Conservation (phyloP, 2,113 vertebrate species). For the Istiophorus platypterus region DNA sequence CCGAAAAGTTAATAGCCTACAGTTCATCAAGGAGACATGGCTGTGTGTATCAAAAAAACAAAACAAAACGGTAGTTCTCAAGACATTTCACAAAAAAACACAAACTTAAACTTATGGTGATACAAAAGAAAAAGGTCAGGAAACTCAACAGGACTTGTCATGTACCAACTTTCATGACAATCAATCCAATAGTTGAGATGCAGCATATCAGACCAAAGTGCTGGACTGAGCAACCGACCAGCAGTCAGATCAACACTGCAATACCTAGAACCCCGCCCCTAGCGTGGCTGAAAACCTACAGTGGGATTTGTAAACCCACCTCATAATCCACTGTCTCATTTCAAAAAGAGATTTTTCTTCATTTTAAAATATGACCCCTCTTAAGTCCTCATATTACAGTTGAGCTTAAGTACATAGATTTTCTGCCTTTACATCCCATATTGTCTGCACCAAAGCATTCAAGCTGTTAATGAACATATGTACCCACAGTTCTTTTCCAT, state of each 20-base stretch:
- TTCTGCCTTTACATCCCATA: neutral
- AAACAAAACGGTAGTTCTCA: too few species aligned
- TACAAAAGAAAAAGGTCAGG: neutral
- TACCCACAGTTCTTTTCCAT: slow-evolving; percentile 42
- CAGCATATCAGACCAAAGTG: neutral
- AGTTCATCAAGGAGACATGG: neutral
- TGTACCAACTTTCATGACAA: too few species aligned
- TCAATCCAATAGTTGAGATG: too few species aligned
- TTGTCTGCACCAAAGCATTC: slow-evolving; percentile 17
- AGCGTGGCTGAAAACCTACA: neutral
- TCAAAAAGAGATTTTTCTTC: neutral
- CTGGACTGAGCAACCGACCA: neutral
- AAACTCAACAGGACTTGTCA: neutral
- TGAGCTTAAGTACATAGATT: neutral
- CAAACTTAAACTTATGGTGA: neutral
- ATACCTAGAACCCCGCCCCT: neutral
- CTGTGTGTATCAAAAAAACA: neutral
- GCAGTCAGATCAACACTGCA: neutral
- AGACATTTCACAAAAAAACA: neutral
- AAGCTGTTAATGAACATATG: slow-evolving; percentile 25
- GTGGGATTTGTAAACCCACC: neutral
- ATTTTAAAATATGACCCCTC: neutral
- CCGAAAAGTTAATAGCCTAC: neutral
- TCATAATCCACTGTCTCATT: neutral
- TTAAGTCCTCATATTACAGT: neutral